Base-by-base conservation (phyloP, 2,888 invertebrate species). In the Sminthurides aquaticus region DNA sequence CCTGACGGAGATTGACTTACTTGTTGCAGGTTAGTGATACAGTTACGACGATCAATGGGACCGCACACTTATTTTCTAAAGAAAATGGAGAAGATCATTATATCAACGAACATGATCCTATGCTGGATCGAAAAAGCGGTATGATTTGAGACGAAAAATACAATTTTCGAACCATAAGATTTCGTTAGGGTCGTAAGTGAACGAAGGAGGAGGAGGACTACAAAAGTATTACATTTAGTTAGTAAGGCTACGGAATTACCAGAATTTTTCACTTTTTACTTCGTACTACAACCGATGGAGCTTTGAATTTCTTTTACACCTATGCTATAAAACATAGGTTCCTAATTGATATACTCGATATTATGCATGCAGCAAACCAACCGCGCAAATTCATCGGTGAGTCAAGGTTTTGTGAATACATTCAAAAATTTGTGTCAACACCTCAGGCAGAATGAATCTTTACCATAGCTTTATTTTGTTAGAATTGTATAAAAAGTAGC, bases 21-120 rank as follows among this genome's bases (percentile, higher is more conserved):
- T n/a, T n/a, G n/a, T n/a, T n/a, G 2, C 79, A 89, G 88, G 88
- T 89, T 76, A 88, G 87, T 80, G 89, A 89, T 81, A 88, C 88
- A 61, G 88, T 88, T 86, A 62, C 62, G 18, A 84, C 83, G 25
- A 86, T 86, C 77, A 87, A 87, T 78, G 52, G 52, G 5, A 77
- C 77, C 63, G 25, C 64, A 20, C 58, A 64, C 34, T 34, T 64
- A 24, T 64, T 59, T 18, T 54, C 64, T 18, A 64, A 64, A 59
- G 64, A 59, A n/a, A 27, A 49, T 3, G 26, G 57, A 15, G 64
- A 64, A 22, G 64, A 64, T n/a, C 27, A 52, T 27, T 64, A 58
- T 25, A 43, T 64, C 11, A 64, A 64, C 27, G 64, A 64, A 26
- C 49, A 59, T 59, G 64, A 64, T 22, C 64, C 64, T 20, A 64